Base-by-base conservation (phyloP, 2,113 vertebrate genomes). In the Muscicapa adusta region DNA sequence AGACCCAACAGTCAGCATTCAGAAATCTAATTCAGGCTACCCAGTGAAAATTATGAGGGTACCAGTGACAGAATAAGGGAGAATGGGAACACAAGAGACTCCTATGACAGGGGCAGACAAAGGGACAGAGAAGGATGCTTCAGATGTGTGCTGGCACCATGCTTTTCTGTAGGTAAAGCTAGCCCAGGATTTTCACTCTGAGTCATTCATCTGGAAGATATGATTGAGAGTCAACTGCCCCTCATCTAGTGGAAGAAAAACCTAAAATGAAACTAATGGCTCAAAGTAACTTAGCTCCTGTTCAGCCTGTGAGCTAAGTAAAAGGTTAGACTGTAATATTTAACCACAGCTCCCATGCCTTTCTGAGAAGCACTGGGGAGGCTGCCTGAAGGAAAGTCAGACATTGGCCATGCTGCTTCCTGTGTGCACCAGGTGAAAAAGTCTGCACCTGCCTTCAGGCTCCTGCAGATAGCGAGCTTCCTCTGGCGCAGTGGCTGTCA, bases 261-360 rank as follows among this genome's bases (percentile, higher is more conserved):
- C 33, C 61, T 89, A 75, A 79, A 84, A 81, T 38, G 31, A 73
- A 88, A 68, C 36, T 74, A 89, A 85, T 62, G 42, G 66, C 66
- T 66, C 74, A 68, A 85, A 94, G 54, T 71, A 51, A 82, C 68
- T 86, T 61, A 85, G 57, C 28, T 91, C 54, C 61, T 58, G 10
- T 42, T 89, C 3, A 3, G 45, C 43, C 62, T 78, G 22, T 60
- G 51, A 80, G 60, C 51, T n/a, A 92, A 58, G 57, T 14, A 53
- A 91, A 81, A 87, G 60, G 48, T 89, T 91, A 88, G 68, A 43
- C 56, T 75, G 40, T 63, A 89, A 77, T 77, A 93, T 72, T 93
- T 89, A 93, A 94, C 73, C 61, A 75, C 51, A 92, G 22, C 51
- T 92, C 76, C 40, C 16, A 0, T 57, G 83, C 18, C 40, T 61